A percentile compares a stretch with the other conserved stretches of the same genome.
Conservation (phyloP, 2,113 vertebrate genomes). For the Sylvia atricapilla region DNA sequence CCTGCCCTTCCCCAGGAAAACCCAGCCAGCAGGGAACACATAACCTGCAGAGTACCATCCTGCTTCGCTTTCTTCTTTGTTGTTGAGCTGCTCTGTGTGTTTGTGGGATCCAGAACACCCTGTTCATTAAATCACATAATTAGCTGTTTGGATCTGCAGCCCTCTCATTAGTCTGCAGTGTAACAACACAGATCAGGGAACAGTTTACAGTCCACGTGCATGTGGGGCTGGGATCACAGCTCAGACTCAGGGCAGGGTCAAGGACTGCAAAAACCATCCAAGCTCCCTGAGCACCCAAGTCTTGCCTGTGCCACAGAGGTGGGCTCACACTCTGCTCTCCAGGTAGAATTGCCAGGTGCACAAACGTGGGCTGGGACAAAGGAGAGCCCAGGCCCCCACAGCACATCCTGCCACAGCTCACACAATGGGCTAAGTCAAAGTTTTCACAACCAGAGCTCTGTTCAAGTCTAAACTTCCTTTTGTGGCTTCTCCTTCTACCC, state of each 20-base stretch:
- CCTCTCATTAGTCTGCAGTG: background rate
- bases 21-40: background rate
- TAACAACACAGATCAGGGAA: background rate
- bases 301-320: background rate
- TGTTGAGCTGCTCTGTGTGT: background rate
- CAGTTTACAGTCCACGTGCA: background rate
- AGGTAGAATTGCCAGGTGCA: background rate
- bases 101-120: slow-evolving; percentile 25
- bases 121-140: slow-evolving; percentile 37
- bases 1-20: background rate
- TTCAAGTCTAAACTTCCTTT: background rate
- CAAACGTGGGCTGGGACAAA: background rate
- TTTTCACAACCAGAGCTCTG: background rate
- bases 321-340: background rate
- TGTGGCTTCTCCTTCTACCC: background rate
- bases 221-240: fast-evolving
- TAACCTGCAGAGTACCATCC: background rate
- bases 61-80: background rate
- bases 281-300: background rate
- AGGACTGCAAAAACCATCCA: background rate
- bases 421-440: background rate
- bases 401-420: background rate
- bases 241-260: background rate
- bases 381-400: background rate
- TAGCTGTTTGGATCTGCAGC: slow-evolving; percentile 48